Conservation (phyloP, 2,113 vertebrate genomes). For the Crotophaga sulcirostris region DNA sequence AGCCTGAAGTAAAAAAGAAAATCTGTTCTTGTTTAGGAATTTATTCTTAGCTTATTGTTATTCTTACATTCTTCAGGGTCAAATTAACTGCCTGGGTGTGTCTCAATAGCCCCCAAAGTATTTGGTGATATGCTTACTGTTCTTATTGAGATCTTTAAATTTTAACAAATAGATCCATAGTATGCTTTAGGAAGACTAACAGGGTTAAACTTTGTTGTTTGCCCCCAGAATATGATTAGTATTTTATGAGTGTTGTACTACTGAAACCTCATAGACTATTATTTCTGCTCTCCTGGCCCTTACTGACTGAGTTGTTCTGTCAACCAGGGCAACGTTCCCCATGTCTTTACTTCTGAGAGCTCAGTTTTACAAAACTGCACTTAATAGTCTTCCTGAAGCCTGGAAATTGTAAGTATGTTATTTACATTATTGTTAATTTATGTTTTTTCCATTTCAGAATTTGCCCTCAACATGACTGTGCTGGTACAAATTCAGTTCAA, state of each 20-base stretch:
- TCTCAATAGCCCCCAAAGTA: not conserved
- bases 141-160: not conserved
- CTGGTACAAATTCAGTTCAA: not conserved
- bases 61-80: not conserved
- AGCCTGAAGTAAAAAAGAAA: not conserved
- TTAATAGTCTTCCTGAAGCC: not conserved
- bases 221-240: not conserved
- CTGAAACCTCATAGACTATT: not conserved
- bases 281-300: not conserved
- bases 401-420: not conserved
- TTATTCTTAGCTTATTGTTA: not conserved
- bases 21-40: not conserved
- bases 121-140: not conserved
- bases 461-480: not conserved
- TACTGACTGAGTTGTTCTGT: not conserved
- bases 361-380: not conserved
- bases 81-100: not conserved
- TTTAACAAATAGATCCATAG: not conserved
- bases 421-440: not conserved
- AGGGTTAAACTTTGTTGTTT: not conserved
- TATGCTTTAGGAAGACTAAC: not conserved
- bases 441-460: not conserved
- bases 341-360: not conserved
- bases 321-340: not conserved
- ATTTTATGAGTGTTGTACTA: not conserved